Conservation (phyloP, 2,888 invertebrate species). For the Eupithecia insigniata region DNA sequence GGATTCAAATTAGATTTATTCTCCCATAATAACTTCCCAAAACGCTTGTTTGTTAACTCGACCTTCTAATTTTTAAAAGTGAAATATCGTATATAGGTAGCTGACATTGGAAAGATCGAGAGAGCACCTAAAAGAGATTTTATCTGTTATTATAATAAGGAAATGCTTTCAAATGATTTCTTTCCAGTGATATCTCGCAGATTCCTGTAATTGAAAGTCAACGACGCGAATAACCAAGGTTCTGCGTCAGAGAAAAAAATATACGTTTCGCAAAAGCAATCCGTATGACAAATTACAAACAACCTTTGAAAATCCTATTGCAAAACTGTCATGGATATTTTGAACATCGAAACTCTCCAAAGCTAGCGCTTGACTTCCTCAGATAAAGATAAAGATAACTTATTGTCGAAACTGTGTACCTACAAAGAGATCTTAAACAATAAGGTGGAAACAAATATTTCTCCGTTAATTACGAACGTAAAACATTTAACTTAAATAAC, state of each 20-base stretch:
- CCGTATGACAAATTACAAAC: background rate
- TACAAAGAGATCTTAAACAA: too few relatives aligned
- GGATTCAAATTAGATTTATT: constrained; percentile 23
- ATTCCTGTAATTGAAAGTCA: constrained; percentile 41
- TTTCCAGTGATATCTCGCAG: constrained; percentile 31
- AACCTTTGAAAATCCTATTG: background rate
- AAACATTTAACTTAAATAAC: too few relatives aligned
- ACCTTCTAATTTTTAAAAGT: constrained; percentile 21
- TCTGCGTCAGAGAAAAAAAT: background rate
- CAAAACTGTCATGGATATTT: background rate
- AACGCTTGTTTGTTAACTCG: constrained; percentile 25
- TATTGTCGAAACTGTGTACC: too few relatives aligned
- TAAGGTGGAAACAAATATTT: too few relatives aligned
- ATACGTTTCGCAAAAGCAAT: background rate
- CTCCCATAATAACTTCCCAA: constrained; percentile 18
- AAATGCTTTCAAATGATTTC: constrained; percentile 23
- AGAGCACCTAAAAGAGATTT: constrained; percentile 30
- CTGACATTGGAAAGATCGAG: constrained; percentile 13
- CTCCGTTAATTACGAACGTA: too few relatives aligned
- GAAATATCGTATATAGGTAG: constrained; percentile 17
- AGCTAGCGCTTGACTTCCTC: background rate
- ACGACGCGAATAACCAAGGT: constrained; percentile 34
- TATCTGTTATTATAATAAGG: constrained; percentile 34
- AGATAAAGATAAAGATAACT: too few relatives aligned
- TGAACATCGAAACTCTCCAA: background rate